Percentiles rank a stretch among this genome's conserved stretches.
These are phyloP conservation scores for Arnoldichthys spilopterus DNA, from an alignment of 2,797 vertebrate species.

Conservation along the genomic window DNA sequence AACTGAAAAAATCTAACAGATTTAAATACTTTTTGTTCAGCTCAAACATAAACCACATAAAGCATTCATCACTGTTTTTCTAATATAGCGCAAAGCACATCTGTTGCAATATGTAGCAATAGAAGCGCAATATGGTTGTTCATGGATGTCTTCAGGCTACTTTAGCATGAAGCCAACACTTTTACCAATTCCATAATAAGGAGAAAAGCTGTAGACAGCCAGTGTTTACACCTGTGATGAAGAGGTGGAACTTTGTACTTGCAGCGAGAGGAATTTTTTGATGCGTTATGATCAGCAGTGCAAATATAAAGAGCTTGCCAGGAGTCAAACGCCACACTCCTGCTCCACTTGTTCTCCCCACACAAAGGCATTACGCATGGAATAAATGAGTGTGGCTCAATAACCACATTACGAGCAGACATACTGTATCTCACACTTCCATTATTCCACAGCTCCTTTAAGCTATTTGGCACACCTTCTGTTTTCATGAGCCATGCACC, in stretches of 20 bases:
- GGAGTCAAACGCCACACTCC: conserved; percentile 8
- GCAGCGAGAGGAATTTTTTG: background rate
- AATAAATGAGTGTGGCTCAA: conserved; percentile 46
- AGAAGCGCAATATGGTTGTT: background rate
- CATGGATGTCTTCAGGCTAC: background rate
- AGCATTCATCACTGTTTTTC: background rate
- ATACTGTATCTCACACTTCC: conserved; percentile 23
- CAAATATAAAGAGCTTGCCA: conserved; percentile 31
- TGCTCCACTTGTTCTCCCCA: conserved; percentile 16
- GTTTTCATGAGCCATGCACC: background rate
- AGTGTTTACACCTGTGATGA: background rate
- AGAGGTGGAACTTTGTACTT: conserved; percentile 1
- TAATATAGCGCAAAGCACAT: background rate
- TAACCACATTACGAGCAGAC: conserved; percentile 40
- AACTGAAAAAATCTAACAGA: too few species aligned
- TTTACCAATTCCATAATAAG: conserved; percentile 8
- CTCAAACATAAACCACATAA: background rate
- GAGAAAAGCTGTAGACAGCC: background rate
- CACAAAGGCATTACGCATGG: conserved; percentile 31
- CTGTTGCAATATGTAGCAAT: background rate
- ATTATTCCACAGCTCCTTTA: conserved; percentile 36
- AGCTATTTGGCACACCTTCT: conserved; percentile 36
- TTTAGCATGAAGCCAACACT: background rate
- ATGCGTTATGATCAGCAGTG: conserved; percentile 11
- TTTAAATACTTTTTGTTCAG: background rate